Base-by-base conservation (phyloP, 2,888 invertebrate genomes). In the Cheilosia impressa region DNA sequence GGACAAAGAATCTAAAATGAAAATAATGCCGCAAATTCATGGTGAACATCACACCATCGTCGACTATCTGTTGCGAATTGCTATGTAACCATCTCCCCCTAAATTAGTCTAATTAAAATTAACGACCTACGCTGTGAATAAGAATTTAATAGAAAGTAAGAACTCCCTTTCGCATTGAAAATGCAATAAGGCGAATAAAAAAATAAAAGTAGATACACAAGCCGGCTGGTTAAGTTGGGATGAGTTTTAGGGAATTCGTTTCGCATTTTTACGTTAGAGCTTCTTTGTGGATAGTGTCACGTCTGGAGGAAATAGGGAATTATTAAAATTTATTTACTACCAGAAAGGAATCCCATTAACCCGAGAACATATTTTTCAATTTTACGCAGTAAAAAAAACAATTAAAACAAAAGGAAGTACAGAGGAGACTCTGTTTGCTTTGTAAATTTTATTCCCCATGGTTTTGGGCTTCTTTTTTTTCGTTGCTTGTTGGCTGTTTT, bases 281-380 rank as follows among this genome's bases (percentile, higher is more conserved):
- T 69, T 38, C 31, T 47, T 57, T 45, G 68, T 62, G 68, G 47
- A 66, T 55, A 66, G 66, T 78, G 72, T 47, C 57, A 34, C 47
- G 63, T 69, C 73, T 65, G 68, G 63, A 73, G 79, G 55, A 83
- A 79, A 68, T 57, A 69, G 69, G 63, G 71, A 80, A 71, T 75
- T 84, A 84, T 84, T 84, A 80, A 80, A 84, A 84, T 84, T 84
- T 84, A 84, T 84, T 84, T 73, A 84, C 80, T 79, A 75, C 80
- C 80, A 53, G 80, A 83, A 80, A 80, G 80, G 84, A 80, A 80
- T 84, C 75, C 75, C 84, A 84, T 75, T 84, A 84, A 71, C 80
- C 69, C 65, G 24, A 66, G 84, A 71, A 78, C 75, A 84, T 80
- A 80, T 84, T 84, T 84, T 84, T 84, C 75, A 84, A 84, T 84